Percentiles rank a stretch among this genome's conserved stretches.
Conservation (phyloP, 2,113 vertebrate species). For the Sinocyclocheilus rhinocerous region DNA sequence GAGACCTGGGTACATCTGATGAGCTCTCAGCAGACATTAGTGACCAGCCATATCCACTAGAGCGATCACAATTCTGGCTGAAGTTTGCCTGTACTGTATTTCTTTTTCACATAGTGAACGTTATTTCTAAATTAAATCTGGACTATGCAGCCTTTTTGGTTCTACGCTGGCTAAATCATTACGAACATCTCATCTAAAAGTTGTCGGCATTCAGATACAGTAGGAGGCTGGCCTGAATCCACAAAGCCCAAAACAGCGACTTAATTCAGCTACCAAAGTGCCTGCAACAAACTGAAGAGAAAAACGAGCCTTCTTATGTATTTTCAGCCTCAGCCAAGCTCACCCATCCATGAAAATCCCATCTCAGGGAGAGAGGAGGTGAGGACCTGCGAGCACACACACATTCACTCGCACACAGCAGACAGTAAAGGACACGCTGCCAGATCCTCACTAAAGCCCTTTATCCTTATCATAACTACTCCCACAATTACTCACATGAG, state of each 20-base stretch:
- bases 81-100: neutral
- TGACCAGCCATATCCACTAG: conserved; percentile 10
- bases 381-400: conserved; percentile 68
- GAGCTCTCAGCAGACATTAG: conserved; percentile 27
- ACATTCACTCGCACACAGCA: conserved; percentile 59
- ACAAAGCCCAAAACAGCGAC: conserved; percentile 68
- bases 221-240: conserved; percentile 3
- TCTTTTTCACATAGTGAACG: neutral
- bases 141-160: conserved; percentile 4
- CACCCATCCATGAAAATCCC: conserved; percentile 81
- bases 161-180: neutral
- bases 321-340: conserved; percentile 74
- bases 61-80: neutral
- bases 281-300: conserved; percentile 75
- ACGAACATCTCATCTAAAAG: conserved; percentile 1
- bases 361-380: conserved; percentile 81
- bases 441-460: conserved; percentile 64
- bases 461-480: conserved; percentile 77
- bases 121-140: conserved; percentile 20
- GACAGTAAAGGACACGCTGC: conserved; percentile 54
- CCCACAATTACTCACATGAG: conserved; percentile 79
- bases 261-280: conserved; percentile 75
- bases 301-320: conserved; percentile 74
- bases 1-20: conserved; percentile 34
- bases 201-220: conserved; percentile 21